These are phyloP conservation scores for Saccostrea echinata DNA, from an alignment of 1,140 invertebrate genomes.

Conservation along the genomic window DNA sequence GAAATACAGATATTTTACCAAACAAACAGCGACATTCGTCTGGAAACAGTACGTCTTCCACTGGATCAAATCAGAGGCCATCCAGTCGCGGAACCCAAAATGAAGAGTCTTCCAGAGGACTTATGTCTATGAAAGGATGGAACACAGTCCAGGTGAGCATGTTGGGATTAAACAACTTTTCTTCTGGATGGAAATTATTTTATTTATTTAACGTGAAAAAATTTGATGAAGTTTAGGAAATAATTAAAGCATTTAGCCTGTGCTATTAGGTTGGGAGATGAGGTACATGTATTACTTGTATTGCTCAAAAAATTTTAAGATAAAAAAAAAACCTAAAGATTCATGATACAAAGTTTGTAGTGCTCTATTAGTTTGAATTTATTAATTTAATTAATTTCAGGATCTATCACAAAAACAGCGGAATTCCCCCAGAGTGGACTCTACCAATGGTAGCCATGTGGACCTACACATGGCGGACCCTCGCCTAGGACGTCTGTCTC, in stretches of 20 bases:
- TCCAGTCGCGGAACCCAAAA: slow-evolving; percentile 21
- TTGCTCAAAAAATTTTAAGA: too few species aligned
- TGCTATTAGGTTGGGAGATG: too few species aligned
- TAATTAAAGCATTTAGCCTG: too few species aligned
- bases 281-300: too few species aligned
- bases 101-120: not conserved
- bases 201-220: too few species aligned
- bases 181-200: too few species aligned
- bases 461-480: slow-evolving; percentile 35
- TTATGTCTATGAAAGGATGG: slow-evolving; percentile 19
- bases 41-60: not conserved
- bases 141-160: slow-evolving; percentile 4
- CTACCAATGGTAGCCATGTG: slow-evolving; percentile 25
- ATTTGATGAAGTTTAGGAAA: too few species aligned
- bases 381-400: not conserved
- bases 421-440: slow-evolving; percentile 13
- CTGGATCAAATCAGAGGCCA: not conserved
- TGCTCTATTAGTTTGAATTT: not conserved
- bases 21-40: slow-evolving; percentile 27
- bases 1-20: slow-evolving; percentile 24
- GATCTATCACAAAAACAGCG: slow-evolving; percentile 43
- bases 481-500: slow-evolving; percentile 58
- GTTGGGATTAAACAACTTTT: not conserved
- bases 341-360: not conserved
- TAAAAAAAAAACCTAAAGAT: too few species aligned